Percentiles rank a stretch among this genome's conserved stretches.
Conservation (phyloP, 2,888 invertebrate species). For the Polydesmus complanatus region DNA sequence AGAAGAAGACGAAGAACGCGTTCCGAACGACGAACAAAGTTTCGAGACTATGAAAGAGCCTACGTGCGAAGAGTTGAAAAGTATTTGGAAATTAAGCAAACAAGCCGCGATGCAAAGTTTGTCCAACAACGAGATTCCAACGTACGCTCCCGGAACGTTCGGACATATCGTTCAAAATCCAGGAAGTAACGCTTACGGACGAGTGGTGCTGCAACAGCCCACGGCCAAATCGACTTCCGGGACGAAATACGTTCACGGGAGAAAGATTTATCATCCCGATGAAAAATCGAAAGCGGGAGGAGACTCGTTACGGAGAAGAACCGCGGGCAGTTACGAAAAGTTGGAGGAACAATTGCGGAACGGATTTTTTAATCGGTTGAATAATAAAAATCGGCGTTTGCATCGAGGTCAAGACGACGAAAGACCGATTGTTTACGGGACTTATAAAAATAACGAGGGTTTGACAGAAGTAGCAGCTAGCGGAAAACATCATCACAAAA, state of each 20-base stretch:
- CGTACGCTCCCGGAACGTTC: constrained; percentile 44
- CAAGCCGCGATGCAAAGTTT: constrained; percentile 74
- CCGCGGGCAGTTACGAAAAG: constrained; percentile 10
- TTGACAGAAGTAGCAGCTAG: no score
- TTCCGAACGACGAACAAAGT: no score
- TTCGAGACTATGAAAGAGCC: no score
- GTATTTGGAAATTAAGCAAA: constrained; percentile 86
- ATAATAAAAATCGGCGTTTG: no score
- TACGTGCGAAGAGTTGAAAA: constrained; percentile 69
- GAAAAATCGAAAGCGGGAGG: neutral
- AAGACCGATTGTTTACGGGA: neutral
- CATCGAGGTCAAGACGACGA: neutral
- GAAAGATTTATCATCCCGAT: constrained; percentile 6
- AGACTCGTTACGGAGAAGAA: neutral
- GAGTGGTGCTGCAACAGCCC: neutral
- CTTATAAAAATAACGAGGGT: neutral
- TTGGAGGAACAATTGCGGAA: constrained; percentile 14
- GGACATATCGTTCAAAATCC: constrained; percentile 15
- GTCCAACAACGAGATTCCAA: constrained; percentile 71
- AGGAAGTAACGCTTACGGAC: neutral
- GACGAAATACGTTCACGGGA: neutral
- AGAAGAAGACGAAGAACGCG: no score
- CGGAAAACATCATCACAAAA: no score
- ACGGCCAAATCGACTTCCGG: neutral
- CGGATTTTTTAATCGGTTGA: constrained; percentile 10